These are phyloP conservation scores for Girardinichthys multiradiatus DNA, from an alignment of 2,113 vertebrate species.

Conservation along the genomic window DNA sequence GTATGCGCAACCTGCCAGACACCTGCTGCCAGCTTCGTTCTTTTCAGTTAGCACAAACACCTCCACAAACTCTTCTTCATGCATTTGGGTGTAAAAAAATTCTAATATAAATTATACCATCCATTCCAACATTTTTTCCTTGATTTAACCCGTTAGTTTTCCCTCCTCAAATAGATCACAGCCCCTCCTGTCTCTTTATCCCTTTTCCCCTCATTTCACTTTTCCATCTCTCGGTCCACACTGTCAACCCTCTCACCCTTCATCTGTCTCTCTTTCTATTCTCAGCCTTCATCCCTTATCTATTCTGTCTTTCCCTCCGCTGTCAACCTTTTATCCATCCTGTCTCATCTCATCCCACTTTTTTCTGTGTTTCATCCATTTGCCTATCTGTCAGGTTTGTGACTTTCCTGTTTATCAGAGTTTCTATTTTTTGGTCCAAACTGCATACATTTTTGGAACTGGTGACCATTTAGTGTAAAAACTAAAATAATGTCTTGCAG, in stretches of 20 bases:
- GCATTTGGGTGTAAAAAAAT: neutral
- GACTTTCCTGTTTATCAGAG: conserved; percentile 50
- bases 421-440: conserved; percentile 36
- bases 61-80: neutral
- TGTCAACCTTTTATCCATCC: conserved; percentile 59
- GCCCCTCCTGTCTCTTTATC: neutral
- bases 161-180: conserved; percentile 6
- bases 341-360: conserved; percentile 58
- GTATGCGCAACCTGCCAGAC: conserved; percentile 10
- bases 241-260: conserved; percentile 52
- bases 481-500: neutral
- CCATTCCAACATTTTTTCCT: neutral
- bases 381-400: conserved; percentile 45
- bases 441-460: conserved; percentile 27
- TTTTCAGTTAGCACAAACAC: neutral
- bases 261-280: conserved; percentile 47
- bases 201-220: conserved; percentile 23
- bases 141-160: conserved; percentile 8
- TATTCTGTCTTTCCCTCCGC: conserved; percentile 45
- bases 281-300: conserved; percentile 57
- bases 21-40: conserved; percentile 29
- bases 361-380: conserved; percentile 44
- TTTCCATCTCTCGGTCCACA: conserved; percentile 36
- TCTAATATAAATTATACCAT: neutral
- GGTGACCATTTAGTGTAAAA: conserved; percentile 5